Percentiles rank a stretch among this genome's conserved stretches.
Conservation (phyloP, 30 jellyfish, hydroid and myxozoan species). For the Aurelia aurita region DNA sequence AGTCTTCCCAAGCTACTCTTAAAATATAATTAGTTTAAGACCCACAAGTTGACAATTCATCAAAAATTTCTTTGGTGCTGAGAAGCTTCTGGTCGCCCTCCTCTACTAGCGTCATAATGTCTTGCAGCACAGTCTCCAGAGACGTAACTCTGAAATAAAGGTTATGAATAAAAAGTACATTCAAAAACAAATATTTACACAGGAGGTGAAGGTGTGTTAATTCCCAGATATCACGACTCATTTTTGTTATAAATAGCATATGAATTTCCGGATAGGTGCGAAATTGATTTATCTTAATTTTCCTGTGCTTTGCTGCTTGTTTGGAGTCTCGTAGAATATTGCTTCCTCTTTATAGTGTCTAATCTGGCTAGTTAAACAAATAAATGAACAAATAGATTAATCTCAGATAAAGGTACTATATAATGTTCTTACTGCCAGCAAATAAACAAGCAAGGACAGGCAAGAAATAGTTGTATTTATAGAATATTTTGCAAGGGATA, state of each 20-base stretch:
- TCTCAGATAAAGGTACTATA: too few species aligned
- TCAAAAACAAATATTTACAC: neutral
- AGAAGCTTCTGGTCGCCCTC: conserved; percentile 63
- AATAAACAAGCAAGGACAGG: neutral
- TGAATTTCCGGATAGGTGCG: too few species aligned
- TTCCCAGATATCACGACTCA: too few species aligned
- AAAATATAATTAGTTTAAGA: neutral
- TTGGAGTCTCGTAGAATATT: too few species aligned
- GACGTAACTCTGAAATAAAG: conserved; percentile 32
- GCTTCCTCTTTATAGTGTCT: too few species aligned
- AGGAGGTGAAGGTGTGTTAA: neutral
- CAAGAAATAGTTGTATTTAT: neutral
- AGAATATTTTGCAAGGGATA: neutral
- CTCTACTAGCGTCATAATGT: conserved; percentile 38
- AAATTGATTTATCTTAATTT: too few species aligned
- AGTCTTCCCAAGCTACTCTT: too few species aligned
- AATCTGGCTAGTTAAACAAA: too few species aligned
- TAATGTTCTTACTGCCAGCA: too few species aligned
- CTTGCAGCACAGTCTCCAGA: conserved; percentile 34
- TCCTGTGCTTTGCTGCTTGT: too few species aligned
- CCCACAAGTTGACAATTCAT: conserved; percentile 23
- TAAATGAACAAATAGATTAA: too few species aligned
- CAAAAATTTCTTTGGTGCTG: conserved; percentile 62
- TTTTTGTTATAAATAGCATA: too few species aligned
- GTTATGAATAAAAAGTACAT: neutral